These are phyloP conservation scores for Loriculus beryllinus DNA, from an alignment of 2,797 vertebrate genomes.

Conservation along the genomic window DNA sequence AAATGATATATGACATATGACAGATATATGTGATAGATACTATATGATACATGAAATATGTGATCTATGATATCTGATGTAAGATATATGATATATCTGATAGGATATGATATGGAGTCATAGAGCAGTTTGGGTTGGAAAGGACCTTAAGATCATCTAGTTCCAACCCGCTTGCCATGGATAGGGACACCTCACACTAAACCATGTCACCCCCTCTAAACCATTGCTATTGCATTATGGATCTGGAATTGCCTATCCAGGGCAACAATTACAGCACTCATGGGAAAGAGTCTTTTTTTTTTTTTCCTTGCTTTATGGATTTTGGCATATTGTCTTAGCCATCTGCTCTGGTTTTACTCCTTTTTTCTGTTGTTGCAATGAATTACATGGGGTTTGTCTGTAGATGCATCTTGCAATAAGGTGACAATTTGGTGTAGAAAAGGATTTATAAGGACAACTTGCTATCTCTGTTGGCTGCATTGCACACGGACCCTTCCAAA, in stretches of 20 bases:
- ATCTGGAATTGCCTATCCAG: background rate
- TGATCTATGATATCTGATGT: background rate
- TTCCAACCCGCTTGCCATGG: background rate
- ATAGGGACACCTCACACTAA: background rate
- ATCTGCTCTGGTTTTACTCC: background rate
- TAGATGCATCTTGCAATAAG: background rate
- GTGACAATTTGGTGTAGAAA: background rate
- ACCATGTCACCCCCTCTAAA: background rate
- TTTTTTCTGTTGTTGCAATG: background rate
- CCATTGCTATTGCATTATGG: background rate
- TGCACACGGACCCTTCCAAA: background rate
- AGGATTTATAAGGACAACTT: background rate
- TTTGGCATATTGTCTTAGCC: background rate
- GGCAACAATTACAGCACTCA: fast-evolving
- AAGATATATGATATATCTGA: background rate
- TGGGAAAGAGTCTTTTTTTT: background rate
- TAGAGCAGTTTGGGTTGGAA: background rate
- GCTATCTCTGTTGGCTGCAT: fast-evolving
- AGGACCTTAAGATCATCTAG: background rate
- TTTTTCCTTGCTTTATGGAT: background rate
- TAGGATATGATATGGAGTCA: background rate
- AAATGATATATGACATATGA: background rate
- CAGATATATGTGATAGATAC: background rate
- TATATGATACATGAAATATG: background rate
- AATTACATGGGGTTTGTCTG: fast-evolving